A percentile compares a stretch with the other conserved stretches of the same genome.
Conservation (phyloP, 2,113 vertebrate genomes). For the Hirundichthys speculiger region DNA sequence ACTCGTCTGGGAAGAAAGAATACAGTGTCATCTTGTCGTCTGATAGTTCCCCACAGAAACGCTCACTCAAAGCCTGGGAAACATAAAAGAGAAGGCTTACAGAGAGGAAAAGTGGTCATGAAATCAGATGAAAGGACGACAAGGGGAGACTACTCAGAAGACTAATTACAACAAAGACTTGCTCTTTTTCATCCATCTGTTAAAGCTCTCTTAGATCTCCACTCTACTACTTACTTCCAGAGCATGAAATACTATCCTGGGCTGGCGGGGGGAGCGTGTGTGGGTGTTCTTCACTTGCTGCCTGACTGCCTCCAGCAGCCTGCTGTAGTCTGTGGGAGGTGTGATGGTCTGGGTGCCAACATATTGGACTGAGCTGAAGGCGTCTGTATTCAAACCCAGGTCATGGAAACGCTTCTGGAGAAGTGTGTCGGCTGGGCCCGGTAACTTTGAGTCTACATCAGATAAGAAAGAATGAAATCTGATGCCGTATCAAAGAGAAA, state of each 20-base stretch:
- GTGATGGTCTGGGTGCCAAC: conserved; percentile 82
- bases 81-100: neutral
- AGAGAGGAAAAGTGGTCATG: neutral
- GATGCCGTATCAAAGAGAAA: too few relatives aligned
- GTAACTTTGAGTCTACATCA: conserved; percentile 62
- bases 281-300: conserved; percentile 81
- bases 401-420: conserved; percentile 85
- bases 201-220: neutral
- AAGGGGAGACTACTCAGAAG: neutral
- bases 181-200: neutral
- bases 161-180: neutral
- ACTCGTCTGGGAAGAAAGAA: conserved; percentile 87
- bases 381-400: conserved; percentile 77
- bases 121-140: neutral
- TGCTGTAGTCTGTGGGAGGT: conserved; percentile 81
- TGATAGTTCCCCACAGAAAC: conserved; percentile 83
- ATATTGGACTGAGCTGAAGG: conserved; percentile 85
- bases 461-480: too few relatives aligned
- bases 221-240: conserved; percentile 72
- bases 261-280: conserved; percentile 82
- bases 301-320: conserved; percentile 69
- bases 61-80: conserved; percentile 80
- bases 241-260: conserved; percentile 80
- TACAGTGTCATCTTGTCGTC: conserved; percentile 76
- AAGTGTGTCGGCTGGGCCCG: conserved; percentile 70